These are phyloP conservation scores for Hypomesus transpacificus DNA, from an alignment of 2,113 vertebrate species.

Conservation along the genomic window DNA sequence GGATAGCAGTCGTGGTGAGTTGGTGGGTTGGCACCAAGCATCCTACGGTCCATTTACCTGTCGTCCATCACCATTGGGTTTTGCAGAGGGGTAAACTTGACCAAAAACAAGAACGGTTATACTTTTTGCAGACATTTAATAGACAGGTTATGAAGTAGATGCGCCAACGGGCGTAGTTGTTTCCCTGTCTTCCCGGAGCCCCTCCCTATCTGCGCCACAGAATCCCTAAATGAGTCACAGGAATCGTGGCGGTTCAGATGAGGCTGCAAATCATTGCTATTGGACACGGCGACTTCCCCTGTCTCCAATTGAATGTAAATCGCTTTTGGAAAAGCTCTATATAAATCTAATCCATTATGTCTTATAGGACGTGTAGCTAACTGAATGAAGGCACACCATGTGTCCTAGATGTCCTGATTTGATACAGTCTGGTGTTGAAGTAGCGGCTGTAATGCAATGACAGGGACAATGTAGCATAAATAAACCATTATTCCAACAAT, in stretches of 20 bases:
- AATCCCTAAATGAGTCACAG: no score
- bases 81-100: no score
- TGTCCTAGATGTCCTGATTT: conserved; percentile 52
- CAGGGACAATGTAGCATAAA: conserved; percentile 32
- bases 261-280: background rate
- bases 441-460: conserved; percentile 46
- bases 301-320: conserved; percentile 26
- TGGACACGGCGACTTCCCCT: conserved; percentile 3
- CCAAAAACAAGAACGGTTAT: no score
- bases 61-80: no score
- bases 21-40: no score
- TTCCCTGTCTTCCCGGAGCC: no score
- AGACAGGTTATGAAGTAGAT: no score
- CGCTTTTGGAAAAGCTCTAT: conserved; percentile 37
- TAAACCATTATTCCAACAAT: background rate
- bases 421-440: conserved; percentile 53
- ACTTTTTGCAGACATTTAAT: no score
- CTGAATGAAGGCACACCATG: conserved; percentile 46
- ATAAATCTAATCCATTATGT: conserved; percentile 51
- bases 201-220: no score
- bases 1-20: no score
- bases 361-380: conserved; percentile 43
- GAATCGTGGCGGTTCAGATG: background rate
- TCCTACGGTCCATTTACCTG: no score
- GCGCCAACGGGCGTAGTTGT: no score